Conservation (phyloP, 2,113 vertebrate species). For the Symphodus melops region DNA sequence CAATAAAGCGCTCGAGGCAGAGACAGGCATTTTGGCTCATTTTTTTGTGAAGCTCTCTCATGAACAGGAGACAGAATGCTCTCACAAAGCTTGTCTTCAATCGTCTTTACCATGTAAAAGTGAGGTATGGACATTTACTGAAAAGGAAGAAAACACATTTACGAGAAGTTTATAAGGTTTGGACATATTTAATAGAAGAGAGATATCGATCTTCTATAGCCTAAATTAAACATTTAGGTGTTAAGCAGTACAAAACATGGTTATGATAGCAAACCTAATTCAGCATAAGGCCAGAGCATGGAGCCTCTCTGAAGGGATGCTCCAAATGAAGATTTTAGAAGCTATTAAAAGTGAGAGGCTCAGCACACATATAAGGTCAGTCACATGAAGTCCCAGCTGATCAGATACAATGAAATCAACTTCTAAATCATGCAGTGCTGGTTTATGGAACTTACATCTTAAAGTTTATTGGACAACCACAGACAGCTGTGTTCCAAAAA, state of each 20-base stretch:
- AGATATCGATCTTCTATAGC: neutral
- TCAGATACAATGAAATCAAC: constrained; percentile 16
- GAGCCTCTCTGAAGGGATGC: neutral
- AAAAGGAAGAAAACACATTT: too few species aligned
- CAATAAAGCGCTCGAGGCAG: too few species aligned
- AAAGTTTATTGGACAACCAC: constrained; percentile 32
- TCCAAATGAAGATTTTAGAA: constrained; percentile 1
- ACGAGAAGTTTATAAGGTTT: too few species aligned
- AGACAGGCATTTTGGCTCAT: too few species aligned
- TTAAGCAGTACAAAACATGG: neutral
- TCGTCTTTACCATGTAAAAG: too few species aligned
- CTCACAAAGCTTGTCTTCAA: too few species aligned
- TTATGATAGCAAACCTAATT: neutral
- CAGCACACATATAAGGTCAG: constrained; percentile 12
- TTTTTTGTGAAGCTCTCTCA: too few species aligned
- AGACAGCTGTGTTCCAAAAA: neutral
- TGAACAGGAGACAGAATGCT: too few species aligned
- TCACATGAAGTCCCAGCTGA: neutral
- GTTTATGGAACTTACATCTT: neutral
- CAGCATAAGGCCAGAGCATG: neutral
- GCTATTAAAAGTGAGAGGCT: constrained; percentile 1
- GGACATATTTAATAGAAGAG: neutral
- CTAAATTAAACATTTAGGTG: too few species aligned
- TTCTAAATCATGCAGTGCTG: neutral
- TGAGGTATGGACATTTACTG: too few species aligned